A percentile compares a stretch with the other conserved stretches of the same genome.
Evolutionary conservation across 2,797 vertebrate species (phyloP).

Genomic region (Falco novaeseelandiae): DNA sequence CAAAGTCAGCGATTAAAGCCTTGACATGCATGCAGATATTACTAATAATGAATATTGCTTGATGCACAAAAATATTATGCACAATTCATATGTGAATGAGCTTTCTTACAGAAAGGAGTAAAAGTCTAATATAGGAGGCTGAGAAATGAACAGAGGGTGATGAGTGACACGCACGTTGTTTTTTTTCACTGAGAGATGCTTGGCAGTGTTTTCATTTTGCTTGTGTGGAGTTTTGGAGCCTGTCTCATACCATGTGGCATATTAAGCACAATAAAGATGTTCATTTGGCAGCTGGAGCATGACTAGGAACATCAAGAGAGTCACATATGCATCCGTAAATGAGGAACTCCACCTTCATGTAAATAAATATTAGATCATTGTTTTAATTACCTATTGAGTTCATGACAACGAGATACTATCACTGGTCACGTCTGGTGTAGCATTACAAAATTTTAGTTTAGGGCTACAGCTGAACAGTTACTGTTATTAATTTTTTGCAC

Average conservation of each 20-base stretch:
- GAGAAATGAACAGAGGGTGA: slow-evolving; percentile 28
- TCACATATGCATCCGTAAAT: slow-evolving; percentile 32
- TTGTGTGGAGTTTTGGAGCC: slow-evolving; percentile 51
- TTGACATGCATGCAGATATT: background rate
- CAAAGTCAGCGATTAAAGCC: slow-evolving; percentile 12
- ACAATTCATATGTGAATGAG: background rate
- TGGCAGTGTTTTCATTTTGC: slow-evolving; percentile 42
- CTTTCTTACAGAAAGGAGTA: background rate
- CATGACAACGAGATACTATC: slow-evolving; percentile 30
- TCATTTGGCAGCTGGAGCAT: slow-evolving; percentile 72
- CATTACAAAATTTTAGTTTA: background rate
- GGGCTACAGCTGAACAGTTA: background rate
- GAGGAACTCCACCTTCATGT: slow-evolving; percentile 45
- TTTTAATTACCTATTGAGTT: slow-evolving; percentile 57
- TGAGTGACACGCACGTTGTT: slow-evolving; percentile 12
- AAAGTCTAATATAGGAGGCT: background rate
- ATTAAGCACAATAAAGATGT: slow-evolving; percentile 73
- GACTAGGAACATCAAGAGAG: slow-evolving; percentile 61
- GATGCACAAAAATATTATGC: background rate
- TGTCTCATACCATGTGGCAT: slow-evolving; percentile 67
- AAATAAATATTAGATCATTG: slow-evolving; percentile 47
- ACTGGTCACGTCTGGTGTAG: slow-evolving; percentile 14
- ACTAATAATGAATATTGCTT: background rate
- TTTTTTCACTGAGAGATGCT: slow-evolving; percentile 41
- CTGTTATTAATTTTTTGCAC: background rate